Conservation (phyloP, 2,797 vertebrate species). For the Phrynocephalus vlangalii region DNA sequence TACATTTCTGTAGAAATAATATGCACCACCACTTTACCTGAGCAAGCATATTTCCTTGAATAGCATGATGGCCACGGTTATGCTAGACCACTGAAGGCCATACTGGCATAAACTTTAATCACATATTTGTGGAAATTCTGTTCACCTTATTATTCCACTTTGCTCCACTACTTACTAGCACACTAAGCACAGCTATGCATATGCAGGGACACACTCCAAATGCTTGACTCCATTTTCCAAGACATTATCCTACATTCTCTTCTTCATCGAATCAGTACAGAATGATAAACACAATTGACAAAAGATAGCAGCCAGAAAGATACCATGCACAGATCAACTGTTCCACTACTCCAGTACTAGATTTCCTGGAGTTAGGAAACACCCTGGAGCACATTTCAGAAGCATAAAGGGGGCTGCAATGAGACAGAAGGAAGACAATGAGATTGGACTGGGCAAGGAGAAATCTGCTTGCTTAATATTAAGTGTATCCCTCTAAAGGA, state of each 20-base stretch:
- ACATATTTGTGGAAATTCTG: too few relatives aligned
- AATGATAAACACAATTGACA: not conserved
- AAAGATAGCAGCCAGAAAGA: not conserved
- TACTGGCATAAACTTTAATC: too few relatives aligned
- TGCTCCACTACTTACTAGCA: too few relatives aligned
- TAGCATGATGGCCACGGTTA: too few relatives aligned
- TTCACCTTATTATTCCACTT: too few relatives aligned
- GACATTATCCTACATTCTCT: not conserved
- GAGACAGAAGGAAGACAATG: not conserved
- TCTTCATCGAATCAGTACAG: not conserved
- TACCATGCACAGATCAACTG: not conserved
- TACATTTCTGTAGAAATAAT: too few relatives aligned
- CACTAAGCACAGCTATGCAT: not conserved
- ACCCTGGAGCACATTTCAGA: not conserved
- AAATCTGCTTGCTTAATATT: not conserved
- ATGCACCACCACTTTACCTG: too few relatives aligned
- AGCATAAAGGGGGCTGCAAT: not conserved
- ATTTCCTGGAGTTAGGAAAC: not conserved
- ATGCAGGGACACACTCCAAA: not conserved
- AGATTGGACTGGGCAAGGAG: not conserved
- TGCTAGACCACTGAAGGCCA: too few relatives aligned
- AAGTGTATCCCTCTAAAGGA: not conserved
- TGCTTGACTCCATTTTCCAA: not conserved
- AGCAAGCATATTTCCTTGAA: too few relatives aligned
- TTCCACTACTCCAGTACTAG: not conserved